Evolutionary conservation across 2,113 vertebrate genomes (phyloP), one percentile per base, ranked within the genome.

Genomic region (Lepisosteus osseus): DNA sequence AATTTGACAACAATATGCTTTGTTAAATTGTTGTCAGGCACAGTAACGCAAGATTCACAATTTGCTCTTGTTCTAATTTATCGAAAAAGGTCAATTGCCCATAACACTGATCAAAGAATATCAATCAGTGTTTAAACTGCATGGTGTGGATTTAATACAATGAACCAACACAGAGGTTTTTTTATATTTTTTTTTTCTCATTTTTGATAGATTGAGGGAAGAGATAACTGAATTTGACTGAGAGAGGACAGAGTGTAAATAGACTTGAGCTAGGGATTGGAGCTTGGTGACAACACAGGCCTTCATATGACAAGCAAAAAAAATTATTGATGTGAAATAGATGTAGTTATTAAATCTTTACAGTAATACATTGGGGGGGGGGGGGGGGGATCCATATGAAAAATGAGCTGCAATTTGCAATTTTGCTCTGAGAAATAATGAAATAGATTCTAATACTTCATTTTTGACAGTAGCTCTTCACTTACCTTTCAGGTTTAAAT

Each of bases 221-320:
- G 68, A 78, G 78, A 83, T 74, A 78, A 78, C 65, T 76, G 64
- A 73, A 80, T 81, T 69, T 79, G 59, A 74, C 65, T 72, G 54
- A n/a, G 17, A 70, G 80, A 83, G 47, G 47, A 51, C 1, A 5
- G 5, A 1, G 44, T 4, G 79, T 78, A 82, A 84, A 85, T 77
- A 87, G 81, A 85, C 80, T 73, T 82, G 64, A 70, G 74, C 73
- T 74, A 76, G 74, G 67, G 71, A 77, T 56, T 43, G 40, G 55
- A 55, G 64, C 85, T 84, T 78, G 77, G 79, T 85, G 86, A 89
- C 83, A 86, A 78, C 74, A 72, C 42, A 64, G 71, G 78, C 74
- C 79, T 86, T 87, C 86, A 87, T 87, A 85, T 87, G 85, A 87
- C 84, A 83, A 84, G 76, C 67, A 65, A 66, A 62, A 57, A 84